Evolutionary conservation across 2,113 vertebrate species (phyloP), one percentile per base, ranked within the genome.

Genomic region (Paratilapia polleni): DNA sequence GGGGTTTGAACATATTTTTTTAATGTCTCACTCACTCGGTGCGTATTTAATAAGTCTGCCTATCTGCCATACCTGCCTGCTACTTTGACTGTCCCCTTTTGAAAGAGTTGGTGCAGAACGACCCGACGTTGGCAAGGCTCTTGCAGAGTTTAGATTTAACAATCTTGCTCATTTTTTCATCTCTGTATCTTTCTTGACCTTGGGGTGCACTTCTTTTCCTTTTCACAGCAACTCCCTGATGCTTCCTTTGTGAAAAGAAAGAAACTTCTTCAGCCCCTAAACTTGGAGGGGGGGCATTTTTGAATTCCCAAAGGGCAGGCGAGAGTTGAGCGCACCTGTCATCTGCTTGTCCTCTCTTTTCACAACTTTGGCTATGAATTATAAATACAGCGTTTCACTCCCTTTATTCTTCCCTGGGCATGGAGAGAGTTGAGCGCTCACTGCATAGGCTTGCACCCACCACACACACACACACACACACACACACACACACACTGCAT

Each of bases 361-460:
- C 88, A 91, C 66, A 93, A 87, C 90, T 91, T 88, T 86, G 52
- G 66, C 58, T 76, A 91, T 94, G 91, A 92, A 94, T 94, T 92
- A 90, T 87, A 85, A 92, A 94, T 93, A 66, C 59, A 82, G 66
- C 47, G 9, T 90, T 91, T 90, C 80, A 15, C 43, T 85, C 26
- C 24, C 78, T 89, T 90, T 85, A 88, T 87, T 78, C 85, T 80
- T 87, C 38, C 78, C 43, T 19, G 56, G 58, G 81, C 77, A 49
- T 86, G 54, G 28, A 73, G 64, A 20, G 60, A 78, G 38, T 59
- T 59, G n/a, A 54, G 26, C 5, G 0, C 74, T 82, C 26, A 70
- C n/a, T 84, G 28, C 77, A 41, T 20, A 64, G 41, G 86, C 77
- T 61, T 56, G 24, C 57, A 8, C 57, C 2, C 66, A 49, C 34